These are phyloP conservation scores for Heliothis virescens DNA, from an alignment of 1,140 invertebrate species.

Conservation along the genomic window DNA sequence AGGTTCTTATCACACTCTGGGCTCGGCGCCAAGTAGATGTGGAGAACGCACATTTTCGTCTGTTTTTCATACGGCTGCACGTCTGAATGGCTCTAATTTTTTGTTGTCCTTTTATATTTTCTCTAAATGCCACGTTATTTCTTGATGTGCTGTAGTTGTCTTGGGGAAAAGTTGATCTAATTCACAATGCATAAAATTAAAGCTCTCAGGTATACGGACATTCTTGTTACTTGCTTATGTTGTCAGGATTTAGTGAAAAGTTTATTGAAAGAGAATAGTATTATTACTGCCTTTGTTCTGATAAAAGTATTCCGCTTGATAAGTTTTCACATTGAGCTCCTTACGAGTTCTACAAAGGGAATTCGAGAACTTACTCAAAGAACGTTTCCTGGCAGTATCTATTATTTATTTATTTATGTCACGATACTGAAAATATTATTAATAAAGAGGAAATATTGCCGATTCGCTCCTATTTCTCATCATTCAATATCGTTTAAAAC, in stretches of 20 bases:
- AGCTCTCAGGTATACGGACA: not conserved
- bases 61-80: conserved; percentile 69
- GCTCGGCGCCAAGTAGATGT: conserved; percentile 66
- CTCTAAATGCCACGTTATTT: conserved; percentile 21
- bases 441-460: too few relatives aligned
- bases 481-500: not conserved
- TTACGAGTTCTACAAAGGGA: too few relatives aligned
- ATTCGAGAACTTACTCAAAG: too few relatives aligned
- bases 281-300: not conserved
- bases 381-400: too few relatives aligned
- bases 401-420: too few relatives aligned
- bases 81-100: conserved; percentile 60
- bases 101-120: conserved; percentile 48
- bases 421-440: too few relatives aligned
- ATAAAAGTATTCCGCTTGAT: not conserved
- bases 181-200: conserved; percentile 15
- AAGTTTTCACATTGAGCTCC: not conserved
- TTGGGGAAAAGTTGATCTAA: conserved; percentile 24
- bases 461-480: not conserved
- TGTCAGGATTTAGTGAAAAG: not conserved
- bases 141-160: not conserved
- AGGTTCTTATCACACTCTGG: conserved; percentile 48
- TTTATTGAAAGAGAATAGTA: not conserved
- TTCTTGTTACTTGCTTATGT: not conserved
- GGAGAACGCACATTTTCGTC: conserved; percentile 67